Evolutionary conservation across 2,113 vertebrate genomes (phyloP), one percentile per base, ranked within the genome.

Genomic region (Podarcis muralis): DNA sequence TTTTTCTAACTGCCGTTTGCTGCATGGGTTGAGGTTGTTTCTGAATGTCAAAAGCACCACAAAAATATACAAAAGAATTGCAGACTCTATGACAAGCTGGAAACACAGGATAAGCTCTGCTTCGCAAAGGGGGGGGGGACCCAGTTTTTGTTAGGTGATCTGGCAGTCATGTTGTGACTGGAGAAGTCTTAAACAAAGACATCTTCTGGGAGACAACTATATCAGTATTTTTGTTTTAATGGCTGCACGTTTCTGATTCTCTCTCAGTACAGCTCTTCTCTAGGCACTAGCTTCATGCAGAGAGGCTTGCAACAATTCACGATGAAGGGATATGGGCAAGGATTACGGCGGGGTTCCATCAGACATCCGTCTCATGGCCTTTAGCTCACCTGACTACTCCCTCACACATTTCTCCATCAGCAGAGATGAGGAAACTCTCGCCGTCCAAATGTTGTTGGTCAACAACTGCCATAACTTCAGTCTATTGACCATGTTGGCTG

Each of bases 1-100:
- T 98, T 97, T 98, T 98, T 97, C 95, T 97, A 94, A 96, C 93
- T 96, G 95, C 96, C 95, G 96, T 96, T 96, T 98, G 94, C 94
- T 97, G 97, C 95, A 23, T 96, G 94, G 97, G 97, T 98, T 97
- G 97, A 96, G 97, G 96, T 92, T 94, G 85, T 88, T 91, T 90
- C 95, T 97, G 95, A 98, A 98, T 97, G 92, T 89, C 96, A 96
- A 97, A 95, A 91, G 96, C 88, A 88, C 97, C 96, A 97, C 22
- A 80, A 96, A 96, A 96, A 97, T 95, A 92, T 92, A 93, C 89
- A 92, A 94, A 96, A 96, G 93, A 93, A 95, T 95, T 95, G 96
- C 96, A 93, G 95, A 96, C 94, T 79, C 93, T 94, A 81, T 23
- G 87, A 91, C 88, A 89, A 92, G 83, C n/a, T 90, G 32, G 6